These are phyloP conservation scores for Paracanthobrama guichenoti DNA, from an alignment of 2,113 vertebrate genomes.

Conservation along the genomic window DNA sequence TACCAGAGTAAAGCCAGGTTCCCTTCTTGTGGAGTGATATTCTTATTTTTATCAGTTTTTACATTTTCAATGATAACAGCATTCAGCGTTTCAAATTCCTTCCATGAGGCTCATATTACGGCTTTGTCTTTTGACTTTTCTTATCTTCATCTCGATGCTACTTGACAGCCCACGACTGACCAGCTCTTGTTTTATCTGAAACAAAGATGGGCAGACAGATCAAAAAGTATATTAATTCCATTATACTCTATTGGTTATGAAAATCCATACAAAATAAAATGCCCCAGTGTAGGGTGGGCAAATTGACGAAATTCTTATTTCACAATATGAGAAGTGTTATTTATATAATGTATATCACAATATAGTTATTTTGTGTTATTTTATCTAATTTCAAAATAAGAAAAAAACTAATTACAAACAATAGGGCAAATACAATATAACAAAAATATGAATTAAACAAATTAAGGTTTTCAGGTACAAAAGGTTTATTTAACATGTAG, in stretches of 20 bases:
- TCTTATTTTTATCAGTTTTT: not conserved
- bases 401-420: too few species aligned
- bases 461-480: too few species aligned
- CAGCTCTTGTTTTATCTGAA: constrained; percentile 23
- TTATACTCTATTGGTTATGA: not conserved
- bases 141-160: not conserved
- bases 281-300: too few species aligned
- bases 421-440: too few species aligned
- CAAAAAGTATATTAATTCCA: not conserved
- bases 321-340: too few species aligned
- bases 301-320: too few species aligned
- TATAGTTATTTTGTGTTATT: too few species aligned
- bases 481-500: too few species aligned
- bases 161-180: not conserved
- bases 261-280: not conserved
- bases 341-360: too few species aligned
- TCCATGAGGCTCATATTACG: not conserved
- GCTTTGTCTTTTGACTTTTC: not conserved
- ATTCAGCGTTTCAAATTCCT: not conserved
- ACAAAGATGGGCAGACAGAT: not conserved
- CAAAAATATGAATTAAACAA: too few species aligned
- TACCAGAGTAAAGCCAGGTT: too few species aligned
- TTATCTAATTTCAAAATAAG: too few species aligned
- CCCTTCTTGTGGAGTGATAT: not conserved
- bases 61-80: not conserved